Base-by-base conservation (phyloP, 1,140 invertebrate genomes). In the Drosophila sp. region DNA sequence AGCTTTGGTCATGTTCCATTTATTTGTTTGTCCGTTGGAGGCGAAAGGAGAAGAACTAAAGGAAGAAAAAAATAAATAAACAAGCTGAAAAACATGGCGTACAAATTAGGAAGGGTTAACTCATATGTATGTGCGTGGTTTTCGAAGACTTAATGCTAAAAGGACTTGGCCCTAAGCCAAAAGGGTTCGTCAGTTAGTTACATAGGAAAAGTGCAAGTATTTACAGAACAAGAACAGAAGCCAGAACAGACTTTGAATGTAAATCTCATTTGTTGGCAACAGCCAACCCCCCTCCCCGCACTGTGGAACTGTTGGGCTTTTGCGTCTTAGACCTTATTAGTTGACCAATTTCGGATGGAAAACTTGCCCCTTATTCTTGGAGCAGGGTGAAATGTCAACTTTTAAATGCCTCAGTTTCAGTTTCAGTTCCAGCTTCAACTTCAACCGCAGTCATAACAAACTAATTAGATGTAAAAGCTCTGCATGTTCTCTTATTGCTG, bases 391-490 rank as follows among this genome's bases (percentile, higher is more conserved):
- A 82, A 81, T 81, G 74, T 82, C 79, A 81, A 78, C 79, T 74
- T 62, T 36, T 41, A 45, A 53, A 40, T 51, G 38, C n/a, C 46
- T 43, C 40, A 36, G 27, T 38, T 45, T 21, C 29, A 27, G 32
- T 27, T 40, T 11, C 13, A 18, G 18, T 8, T 32, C 43, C 29
- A 13, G 34, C 13, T 13, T 34, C 38, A 32, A 59, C 65, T 71
- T 53, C 43, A 69, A 45, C 72, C 70, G n/a, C 67, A 71, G 58
- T 70, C 43, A 71, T 48, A 72, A 72, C 62, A 72, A 72, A 72
- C 69, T 82, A 83, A 82, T 82, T 82, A 83, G 76, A 79, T 78
- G 76, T 79, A 76, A 82, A 72, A 79, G 80, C 80, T 64, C 36
- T 5, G 46, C 46, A 51, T 51, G 46, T 51, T 62, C 46, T 62